Evolutionary conservation across 2,797 vertebrate species (phyloP).

Genomic region (Pristis pectinata): DNA sequence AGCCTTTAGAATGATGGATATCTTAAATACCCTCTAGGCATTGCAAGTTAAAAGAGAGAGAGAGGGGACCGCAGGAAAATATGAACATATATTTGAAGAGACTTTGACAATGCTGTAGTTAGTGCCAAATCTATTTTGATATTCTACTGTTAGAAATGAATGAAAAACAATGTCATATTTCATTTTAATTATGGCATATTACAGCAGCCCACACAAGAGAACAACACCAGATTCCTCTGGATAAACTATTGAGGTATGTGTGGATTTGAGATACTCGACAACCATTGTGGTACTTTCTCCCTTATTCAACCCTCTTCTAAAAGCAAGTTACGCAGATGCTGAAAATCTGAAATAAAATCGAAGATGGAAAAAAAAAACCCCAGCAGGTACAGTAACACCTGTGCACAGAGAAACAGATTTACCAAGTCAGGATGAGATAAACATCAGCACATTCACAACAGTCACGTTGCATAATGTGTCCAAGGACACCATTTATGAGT

Average conservation of each 20-base stretch:
- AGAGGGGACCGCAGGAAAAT: neutral
- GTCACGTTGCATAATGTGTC: neutral
- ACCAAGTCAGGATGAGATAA: neutral
- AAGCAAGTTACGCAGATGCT: neutral
- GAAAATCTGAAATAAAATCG: neutral
- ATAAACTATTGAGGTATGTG: neutral
- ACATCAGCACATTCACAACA: neutral
- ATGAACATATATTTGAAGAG: neutral
- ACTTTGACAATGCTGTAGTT: neutral
- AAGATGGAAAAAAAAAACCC: neutral
- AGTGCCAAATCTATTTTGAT: neutral
- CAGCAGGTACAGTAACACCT: neutral
- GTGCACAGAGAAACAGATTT: neutral
- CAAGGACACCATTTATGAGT: constrained; percentile 1
- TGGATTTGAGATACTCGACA: neutral
- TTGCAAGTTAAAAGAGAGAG: neutral
- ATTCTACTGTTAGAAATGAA: constrained; percentile 9
- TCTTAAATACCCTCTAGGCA: neutral
- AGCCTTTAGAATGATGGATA: neutral
- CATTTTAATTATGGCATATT: constrained; percentile 8
- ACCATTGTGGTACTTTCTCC: neutral
- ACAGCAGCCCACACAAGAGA: neutral
- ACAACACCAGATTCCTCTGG: neutral
- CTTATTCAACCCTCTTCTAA: neutral
- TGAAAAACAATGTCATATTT: neutral